Evolutionary conservation across 2,888 invertebrate species (phyloP).

Genomic region (Tortricodes alternella): DNA sequence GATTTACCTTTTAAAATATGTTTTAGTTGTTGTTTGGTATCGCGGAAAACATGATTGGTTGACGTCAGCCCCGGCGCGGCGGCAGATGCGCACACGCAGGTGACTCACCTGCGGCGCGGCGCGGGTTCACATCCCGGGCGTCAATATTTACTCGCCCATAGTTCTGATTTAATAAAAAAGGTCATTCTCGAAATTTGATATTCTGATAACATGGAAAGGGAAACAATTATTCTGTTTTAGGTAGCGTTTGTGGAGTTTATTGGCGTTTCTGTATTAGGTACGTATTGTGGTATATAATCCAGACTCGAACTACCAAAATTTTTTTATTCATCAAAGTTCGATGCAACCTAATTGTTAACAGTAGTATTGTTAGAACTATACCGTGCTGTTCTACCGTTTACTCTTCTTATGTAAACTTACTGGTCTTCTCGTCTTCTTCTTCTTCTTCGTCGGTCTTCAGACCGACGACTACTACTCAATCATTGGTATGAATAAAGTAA

Average conservation of each 20-base stretch:
- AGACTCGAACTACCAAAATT: no score
- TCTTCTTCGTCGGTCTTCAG: no score
- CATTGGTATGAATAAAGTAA: neutral
- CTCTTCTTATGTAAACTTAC: no score
- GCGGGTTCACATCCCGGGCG: neutral
- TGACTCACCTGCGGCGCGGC: slow-evolving; percentile 17
- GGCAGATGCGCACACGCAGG: slow-evolving; percentile 30
- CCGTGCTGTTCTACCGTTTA: no score
- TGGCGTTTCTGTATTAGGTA: no score
- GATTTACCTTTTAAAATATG: neutral
- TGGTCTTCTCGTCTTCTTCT: no score
- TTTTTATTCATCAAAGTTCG: no score
- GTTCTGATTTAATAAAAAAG: slow-evolving; percentile 17
- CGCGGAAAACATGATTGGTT: slow-evolving; percentile 19
- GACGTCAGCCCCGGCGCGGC: slow-evolving; percentile 9
- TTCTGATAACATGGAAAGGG: slow-evolving; percentile 12
- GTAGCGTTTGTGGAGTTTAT: slow-evolving; percentile 22
- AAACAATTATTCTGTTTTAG: slow-evolving; percentile 20
- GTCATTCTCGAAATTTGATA: slow-evolving; percentile 14
- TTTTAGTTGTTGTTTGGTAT: neutral
- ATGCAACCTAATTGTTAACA: no score
- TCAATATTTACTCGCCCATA: slow-evolving; percentile 18
- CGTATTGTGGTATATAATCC: no score
- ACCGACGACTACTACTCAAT: no score
- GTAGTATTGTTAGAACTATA: no score